Evolutionary conservation across 2,888 invertebrate species (phyloP).

Genomic region (Helicoverpa assulta): DNA sequence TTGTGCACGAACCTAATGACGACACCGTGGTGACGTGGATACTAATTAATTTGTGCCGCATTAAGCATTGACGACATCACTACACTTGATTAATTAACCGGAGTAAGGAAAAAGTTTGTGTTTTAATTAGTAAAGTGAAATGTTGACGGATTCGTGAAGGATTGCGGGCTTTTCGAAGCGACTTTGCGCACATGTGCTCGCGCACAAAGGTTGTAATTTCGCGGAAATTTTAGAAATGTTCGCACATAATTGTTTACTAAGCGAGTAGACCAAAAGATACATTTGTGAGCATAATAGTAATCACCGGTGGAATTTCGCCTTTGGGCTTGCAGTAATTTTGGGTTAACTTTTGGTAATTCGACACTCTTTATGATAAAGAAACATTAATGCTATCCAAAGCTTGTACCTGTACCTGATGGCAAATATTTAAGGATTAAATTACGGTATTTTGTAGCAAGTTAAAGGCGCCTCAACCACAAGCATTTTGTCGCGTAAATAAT

Average conservation of each 20-base stretch:
- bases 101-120: conserved; percentile 24
- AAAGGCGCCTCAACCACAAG: neutral
- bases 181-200: neutral
- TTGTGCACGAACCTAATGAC: conserved; percentile 43
- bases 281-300: too few species aligned
- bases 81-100: conserved; percentile 39
- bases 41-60: conserved; percentile 50
- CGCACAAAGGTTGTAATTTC: too few species aligned
- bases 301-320: too few species aligned
- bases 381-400: neutral
- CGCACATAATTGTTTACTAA: too few species aligned
- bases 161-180: neutral
- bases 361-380: neutral
- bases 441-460: neutral
- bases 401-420: neutral
- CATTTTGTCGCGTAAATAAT: neutral
- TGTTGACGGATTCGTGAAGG: conserved; percentile 8
- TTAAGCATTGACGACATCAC: conserved; percentile 3
- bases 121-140: conserved; percentile 48
- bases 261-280: neutral
- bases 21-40: conserved; percentile 44
- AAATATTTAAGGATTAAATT: neutral
- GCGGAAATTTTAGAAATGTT: too few species aligned
- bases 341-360: too few species aligned
- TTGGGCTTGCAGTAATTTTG: too few species aligned